These are phyloP conservation scores for Myotis planiceps DNA, from an alignment of 2,797 vertebrate genomes.

Conservation along the genomic window DNA sequence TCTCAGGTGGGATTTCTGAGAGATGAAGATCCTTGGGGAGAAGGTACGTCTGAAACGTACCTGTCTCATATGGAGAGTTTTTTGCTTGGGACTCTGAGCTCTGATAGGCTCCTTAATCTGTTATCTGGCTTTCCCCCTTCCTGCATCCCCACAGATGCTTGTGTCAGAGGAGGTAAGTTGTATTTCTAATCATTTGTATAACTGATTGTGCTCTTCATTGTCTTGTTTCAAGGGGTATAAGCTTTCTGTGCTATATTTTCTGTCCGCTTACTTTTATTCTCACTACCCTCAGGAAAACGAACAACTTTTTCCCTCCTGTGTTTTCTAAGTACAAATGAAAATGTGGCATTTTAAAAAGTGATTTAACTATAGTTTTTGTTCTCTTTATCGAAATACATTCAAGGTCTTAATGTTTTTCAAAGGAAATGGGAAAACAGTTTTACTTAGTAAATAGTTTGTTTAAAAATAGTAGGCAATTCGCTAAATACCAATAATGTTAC, in stretches of 20 bases:
- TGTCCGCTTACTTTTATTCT: conserved; percentile 1
- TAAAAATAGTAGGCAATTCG: conserved; percentile 20
- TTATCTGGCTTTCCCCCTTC: conserved; percentile 19
- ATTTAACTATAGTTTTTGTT: conserved; percentile 50
- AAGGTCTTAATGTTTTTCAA: conserved; percentile 37
- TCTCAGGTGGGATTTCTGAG: conserved; percentile 33
- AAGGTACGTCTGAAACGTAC: conserved; percentile 38
- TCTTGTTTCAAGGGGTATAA: conserved; percentile 19
- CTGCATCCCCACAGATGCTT: conserved; percentile 34
- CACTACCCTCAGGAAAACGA: not conserved
- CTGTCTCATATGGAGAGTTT: conserved; percentile 44
- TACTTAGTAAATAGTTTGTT: conserved; percentile 49
- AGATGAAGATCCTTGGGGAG: conserved; percentile 22
- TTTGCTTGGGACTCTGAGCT: conserved; percentile 31
- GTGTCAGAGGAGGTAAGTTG: conserved; percentile 79
- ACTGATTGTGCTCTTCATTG: not conserved
- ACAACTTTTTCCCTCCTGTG: not conserved
- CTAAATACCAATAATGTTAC: conserved; percentile 45
- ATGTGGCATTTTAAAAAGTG: not conserved
- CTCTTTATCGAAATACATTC: conserved; percentile 39
- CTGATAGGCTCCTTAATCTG: conserved; percentile 49
- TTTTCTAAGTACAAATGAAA: conserved; percentile 50
- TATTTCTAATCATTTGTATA: conserved; percentile 64
- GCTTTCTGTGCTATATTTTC: conserved; percentile 44
- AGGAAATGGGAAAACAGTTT: not conserved